Percentiles rank a stretch among this genome's conserved stretches.
These are phyloP conservation scores for Polyommatus iphigenia DNA, from an alignment of 2,888 invertebrate species.

Conservation along the genomic window DNA sequence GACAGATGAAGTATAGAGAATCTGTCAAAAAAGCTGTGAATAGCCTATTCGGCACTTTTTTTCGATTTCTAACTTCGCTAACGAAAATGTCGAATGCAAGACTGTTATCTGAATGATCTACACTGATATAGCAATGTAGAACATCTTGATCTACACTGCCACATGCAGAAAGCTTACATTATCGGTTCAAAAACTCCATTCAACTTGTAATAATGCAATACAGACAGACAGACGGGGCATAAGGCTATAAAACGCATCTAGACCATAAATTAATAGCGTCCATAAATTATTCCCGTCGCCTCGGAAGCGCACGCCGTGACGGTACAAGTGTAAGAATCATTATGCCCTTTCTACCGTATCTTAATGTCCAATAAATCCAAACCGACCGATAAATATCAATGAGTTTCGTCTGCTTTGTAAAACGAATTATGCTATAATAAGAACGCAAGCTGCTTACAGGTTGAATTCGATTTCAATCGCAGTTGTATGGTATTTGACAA, in stretches of 20 bases:
- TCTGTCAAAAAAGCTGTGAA: too few relatives aligned
- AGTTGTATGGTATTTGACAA: too few relatives aligned
- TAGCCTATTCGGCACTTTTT: too few relatives aligned
- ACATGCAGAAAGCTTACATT: too few relatives aligned
- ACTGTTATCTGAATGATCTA: too few relatives aligned
- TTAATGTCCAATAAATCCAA: conserved; percentile 44
- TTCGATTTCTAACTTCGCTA: too few relatives aligned
- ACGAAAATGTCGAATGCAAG: too few relatives aligned
- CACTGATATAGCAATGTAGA: too few relatives aligned
- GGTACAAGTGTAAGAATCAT: conserved; percentile 1
- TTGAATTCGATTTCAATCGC: background rate
- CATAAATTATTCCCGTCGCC: conserved; percentile 24
- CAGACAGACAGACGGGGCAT: background rate
- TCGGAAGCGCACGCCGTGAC: background rate
- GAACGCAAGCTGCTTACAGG: background rate
- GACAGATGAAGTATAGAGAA: too few relatives aligned
- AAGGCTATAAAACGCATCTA: conserved; percentile 9
- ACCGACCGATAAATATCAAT: conserved; percentile 41
- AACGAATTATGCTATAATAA: conserved; percentile 11
- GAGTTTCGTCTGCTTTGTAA: conserved; percentile 37
- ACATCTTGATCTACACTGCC: too few relatives aligned
- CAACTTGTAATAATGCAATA: background rate
- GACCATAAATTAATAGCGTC: background rate
- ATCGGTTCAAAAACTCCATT: background rate
- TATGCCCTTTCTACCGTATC: conserved; percentile 38